A percentile compares a stretch with the other conserved stretches of the same genome.
Evolutionary conservation across 2,888 invertebrate species (phyloP).

Genomic region (Lasiommata megera): DNA sequence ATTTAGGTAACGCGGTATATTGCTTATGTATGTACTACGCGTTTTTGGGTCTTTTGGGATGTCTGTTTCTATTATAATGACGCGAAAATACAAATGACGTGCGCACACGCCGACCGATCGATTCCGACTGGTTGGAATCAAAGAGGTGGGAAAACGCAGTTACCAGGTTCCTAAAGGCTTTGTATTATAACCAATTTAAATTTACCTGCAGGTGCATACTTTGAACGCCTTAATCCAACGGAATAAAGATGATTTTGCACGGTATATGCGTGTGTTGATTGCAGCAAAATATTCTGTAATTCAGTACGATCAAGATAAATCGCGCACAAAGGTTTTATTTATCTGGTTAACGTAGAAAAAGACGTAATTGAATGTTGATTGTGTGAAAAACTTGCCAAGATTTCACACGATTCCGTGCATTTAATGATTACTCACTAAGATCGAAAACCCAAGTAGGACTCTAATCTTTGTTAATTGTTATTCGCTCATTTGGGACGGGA

Average conservation of each 20-base stretch:
- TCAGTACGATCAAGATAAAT: constrained; percentile 51
- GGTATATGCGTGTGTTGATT: constrained; percentile 3
- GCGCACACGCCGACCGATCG: constrained; percentile 43
- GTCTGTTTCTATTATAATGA: background rate
- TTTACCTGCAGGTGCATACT: constrained; percentile 2
- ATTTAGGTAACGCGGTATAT: background rate
- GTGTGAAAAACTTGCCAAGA: constrained; percentile 41
- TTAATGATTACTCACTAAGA: constrained; percentile 8
- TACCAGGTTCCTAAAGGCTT: constrained; percentile 51
- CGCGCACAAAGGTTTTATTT: constrained; percentile 52
- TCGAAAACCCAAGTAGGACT: background rate
- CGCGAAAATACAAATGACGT: constrained; percentile 33
- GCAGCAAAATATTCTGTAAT: constrained; percentile 34
- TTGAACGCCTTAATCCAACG: constrained; percentile 19
- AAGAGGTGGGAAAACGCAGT: constrained; percentile 37
- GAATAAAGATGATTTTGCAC: constrained; percentile 21
- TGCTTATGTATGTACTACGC: background rate
- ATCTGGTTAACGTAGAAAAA: constrained; percentile 51
- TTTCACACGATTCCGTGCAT: constrained; percentile 47
- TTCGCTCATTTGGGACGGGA: background rate
- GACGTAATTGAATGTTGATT: constrained; percentile 51
- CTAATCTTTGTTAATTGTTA: background rate
- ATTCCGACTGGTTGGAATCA: constrained; percentile 43
- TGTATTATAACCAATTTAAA: constrained; percentile 31
- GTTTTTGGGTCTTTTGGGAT: background rate